Evolutionary conservation across 2,888 invertebrate genomes (phyloP), one percentile per base, ranked within the genome.

Genomic region (Phyllotreta cruciferae): DNA sequence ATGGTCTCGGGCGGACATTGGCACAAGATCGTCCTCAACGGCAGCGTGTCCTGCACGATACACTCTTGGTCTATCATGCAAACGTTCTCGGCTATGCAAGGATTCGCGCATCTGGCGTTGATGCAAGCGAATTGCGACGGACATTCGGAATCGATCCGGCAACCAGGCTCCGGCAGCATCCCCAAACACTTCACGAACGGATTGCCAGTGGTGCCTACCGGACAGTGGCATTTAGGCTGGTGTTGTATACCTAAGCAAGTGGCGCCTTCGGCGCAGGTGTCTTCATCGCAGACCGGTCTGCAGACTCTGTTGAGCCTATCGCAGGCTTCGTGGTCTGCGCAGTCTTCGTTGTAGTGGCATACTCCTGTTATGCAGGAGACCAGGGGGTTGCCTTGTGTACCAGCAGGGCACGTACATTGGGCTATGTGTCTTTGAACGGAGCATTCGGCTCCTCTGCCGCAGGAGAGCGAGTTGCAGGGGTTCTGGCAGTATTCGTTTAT

Each of bases 321-420:
- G 79, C 94, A 95, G 38, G 91, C 87, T 80, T 94, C 93, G 68
- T 91, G 86, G 73, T 91, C 90, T 37, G 90, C 91, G 72, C 94
- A 95, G 76, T 95, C 94, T 74, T 94, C 93, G 76, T 94, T 93
- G 79, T 92, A 93, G 74, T 93, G 93, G 71, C 94, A 94, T 44
- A 90, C 86, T 6, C 90, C 92, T 1, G 90, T 87, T 62, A 94
- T 90, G 76, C 96, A 96, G 13, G 92, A 89, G 3, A 91, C 83
- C 65, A 87, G 86, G 1, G 94, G 91, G 80, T 93, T 90, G 44
- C 94, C 94, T 81, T 92, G 93, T 4, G 91, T 93, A 45, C 94
- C 95, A 1, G 86, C 81, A 44, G 94, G 94, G 78, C 95, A 96
- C 62, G 87, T 85, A 74, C 96, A 96, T 64, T 90, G 89, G 0